Percentiles rank a stretch among this genome's conserved stretches.
phyloP scores from a whole-genome alignment of 2,888 invertebrate genomes.

The Sinopyrophorus schimmeli region DNA sequence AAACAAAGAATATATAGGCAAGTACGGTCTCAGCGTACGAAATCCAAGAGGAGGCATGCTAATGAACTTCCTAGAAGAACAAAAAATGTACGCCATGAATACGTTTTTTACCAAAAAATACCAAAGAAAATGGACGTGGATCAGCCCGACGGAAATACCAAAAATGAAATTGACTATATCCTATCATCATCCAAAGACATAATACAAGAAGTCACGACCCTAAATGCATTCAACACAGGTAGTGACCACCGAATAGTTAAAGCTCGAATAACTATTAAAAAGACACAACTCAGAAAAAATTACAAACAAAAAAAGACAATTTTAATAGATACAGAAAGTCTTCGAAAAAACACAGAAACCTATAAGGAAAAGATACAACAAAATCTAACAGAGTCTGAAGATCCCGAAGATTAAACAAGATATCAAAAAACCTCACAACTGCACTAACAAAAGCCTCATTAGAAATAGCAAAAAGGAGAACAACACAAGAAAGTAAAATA shows the following conservation, averaged over 20 bases:
- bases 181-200: background rate
- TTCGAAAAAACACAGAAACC: too few relatives aligned
- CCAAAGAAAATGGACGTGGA: conserved; percentile 2
- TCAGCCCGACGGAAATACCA: background rate
- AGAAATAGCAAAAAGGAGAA: too few relatives aligned
- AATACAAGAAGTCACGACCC: background rate
- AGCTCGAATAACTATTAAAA: background rate
- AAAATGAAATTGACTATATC: conserved; percentile 2
- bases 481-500: too few relatives aligned
- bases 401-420: too few relatives aligned
- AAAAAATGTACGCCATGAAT: background rate
- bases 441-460: too few relatives aligned
- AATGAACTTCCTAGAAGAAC: background rate
- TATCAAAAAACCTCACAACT: too few relatives aligned
- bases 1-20: background rate
- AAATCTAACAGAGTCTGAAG: too few relatives aligned
- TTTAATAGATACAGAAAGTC: too few relatives aligned
- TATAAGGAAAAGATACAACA: too few relatives aligned
- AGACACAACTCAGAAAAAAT: too few relatives aligned
- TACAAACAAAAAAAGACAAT: too few relatives aligned
- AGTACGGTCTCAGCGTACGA: background rate
- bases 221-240: background rate
- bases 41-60: background rate
- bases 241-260: background rate
- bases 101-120: background rate